phyloP scores from a whole-genome alignment of 2,888 invertebrate genomes.

The Spialia ferax region DNA sequence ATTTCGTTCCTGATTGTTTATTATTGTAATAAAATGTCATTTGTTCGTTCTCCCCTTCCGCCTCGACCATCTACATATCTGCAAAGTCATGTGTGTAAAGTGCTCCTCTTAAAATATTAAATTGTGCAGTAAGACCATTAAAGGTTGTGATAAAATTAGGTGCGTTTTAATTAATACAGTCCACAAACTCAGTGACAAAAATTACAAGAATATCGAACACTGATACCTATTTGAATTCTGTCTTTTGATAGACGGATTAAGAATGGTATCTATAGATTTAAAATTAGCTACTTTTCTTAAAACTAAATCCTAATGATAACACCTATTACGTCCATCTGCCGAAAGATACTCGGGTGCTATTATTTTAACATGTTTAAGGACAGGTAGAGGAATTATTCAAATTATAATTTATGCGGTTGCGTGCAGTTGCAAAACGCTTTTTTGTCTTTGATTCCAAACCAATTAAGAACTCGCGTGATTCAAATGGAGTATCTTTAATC shows the following conservation, averaged over 20 bases:
- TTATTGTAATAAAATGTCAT: no score
- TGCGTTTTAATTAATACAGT: no score
- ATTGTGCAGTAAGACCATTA: no score
- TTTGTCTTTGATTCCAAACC: slow-evolving; percentile 73
- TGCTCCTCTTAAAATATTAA: no score
- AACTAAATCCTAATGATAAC: not conserved
- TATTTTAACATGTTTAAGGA: slow-evolving; percentile 63
- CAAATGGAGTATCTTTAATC: slow-evolving; percentile 57
- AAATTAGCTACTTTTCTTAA: not conserved
- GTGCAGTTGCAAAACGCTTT: slow-evolving; percentile 76
- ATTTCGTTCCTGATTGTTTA: not conserved
- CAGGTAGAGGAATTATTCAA: slow-evolving; percentile 78
- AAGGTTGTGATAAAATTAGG: no score
- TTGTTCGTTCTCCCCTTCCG: no score
- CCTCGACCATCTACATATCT: no score
- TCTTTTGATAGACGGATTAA: not conserved
- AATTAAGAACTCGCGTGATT: slow-evolving; percentile 80
- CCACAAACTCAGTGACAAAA: no score
- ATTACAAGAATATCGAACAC: no score
- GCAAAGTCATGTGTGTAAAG: no score
- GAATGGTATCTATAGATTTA: not conserved
- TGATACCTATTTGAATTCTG: not conserved
- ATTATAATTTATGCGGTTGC: slow-evolving; percentile 67
- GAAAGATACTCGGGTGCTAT: slow-evolving; percentile 59
- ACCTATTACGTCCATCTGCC: slow-evolving; percentile 9